Percentiles rank a stretch among this genome's conserved stretches.
These are phyloP conservation scores for Acrossocheilus fasciatus DNA, from an alignment of 2,797 vertebrate genomes.

Conservation along the genomic window DNA sequence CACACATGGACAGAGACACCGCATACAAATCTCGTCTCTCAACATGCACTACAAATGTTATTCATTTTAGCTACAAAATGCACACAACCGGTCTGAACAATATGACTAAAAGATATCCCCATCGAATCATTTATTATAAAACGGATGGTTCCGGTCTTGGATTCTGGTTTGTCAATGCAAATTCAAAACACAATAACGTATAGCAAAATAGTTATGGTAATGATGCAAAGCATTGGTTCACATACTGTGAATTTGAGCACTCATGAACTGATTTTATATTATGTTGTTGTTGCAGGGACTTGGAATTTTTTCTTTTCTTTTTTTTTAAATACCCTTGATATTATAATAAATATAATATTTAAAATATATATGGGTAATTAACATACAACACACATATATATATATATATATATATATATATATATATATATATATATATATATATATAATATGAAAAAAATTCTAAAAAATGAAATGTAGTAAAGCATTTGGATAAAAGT, in stretches of 20 bases:
- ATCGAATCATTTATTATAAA: slow-evolving; percentile 2
- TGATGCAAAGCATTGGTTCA: background rate
- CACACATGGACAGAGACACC: slow-evolving; percentile 23
- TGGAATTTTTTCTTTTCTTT: background rate
- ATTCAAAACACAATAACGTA: background rate
- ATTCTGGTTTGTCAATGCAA: background rate
- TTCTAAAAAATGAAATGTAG: background rate
- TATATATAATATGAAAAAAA: background rate
- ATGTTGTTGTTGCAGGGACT: background rate
- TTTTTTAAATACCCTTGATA: background rate
- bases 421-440: background rate
- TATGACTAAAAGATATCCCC: background rate
- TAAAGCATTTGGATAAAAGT: background rate
- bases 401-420: background rate
- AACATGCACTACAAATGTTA: slow-evolving; percentile 29
- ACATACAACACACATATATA: background rate
- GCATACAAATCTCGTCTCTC: slow-evolving; percentile 18
- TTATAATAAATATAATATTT: background rate
- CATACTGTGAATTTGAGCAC: background rate
- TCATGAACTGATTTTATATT: background rate
- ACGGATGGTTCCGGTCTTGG: background rate
- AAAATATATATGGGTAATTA: background rate
- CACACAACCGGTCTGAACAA: slow-evolving; percentile 22
- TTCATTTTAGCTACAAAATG: slow-evolving; percentile 15
- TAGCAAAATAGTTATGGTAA: background rate